Conservation (phyloP, 2,888 invertebrate genomes). For the Protophormia terraenovae region DNA sequence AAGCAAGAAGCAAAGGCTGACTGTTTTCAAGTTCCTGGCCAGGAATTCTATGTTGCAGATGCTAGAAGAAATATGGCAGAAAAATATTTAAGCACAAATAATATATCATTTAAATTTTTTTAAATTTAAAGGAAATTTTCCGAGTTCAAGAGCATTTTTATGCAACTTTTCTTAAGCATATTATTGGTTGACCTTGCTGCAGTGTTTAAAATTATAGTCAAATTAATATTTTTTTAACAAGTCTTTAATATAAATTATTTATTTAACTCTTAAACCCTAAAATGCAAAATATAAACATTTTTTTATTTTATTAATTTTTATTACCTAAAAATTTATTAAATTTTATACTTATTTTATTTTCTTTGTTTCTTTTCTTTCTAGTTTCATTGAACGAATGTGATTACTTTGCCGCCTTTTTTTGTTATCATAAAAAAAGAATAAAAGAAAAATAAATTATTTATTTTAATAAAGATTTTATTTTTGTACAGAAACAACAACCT, state of each 20-base stretch:
- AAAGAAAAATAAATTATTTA: slow-evolving; percentile 4
- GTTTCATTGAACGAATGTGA: slow-evolving; percentile 59
- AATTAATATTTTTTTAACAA: background rate
- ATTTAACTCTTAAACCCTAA: background rate
- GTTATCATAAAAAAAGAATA: slow-evolving; percentile 19
- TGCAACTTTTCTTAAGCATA: no score
- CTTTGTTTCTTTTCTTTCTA: slow-evolving; percentile 44
- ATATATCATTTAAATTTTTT: no score
- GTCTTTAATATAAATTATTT: background rate
- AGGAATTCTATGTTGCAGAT: no score
- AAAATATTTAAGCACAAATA: no score
- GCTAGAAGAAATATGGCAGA: no score
- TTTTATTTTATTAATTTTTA: no score
- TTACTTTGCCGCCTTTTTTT: slow-evolving; percentile 57
- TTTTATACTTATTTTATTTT: background rate
- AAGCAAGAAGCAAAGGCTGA: no score
- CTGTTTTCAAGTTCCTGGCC: no score
- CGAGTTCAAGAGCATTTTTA: no score
- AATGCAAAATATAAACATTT: slow-evolving; percentile 29
- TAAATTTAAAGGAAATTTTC: no score
- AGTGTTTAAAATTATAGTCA: no score
- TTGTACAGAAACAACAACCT: slow-evolving; percentile 52
- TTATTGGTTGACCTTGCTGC: no score
- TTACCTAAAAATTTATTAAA: background rate
- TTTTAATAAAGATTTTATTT: slow-evolving; percentile 48